phyloP scores from a whole-genome alignment of 2,113 vertebrate genomes.

The Jacana jacana region DNA sequence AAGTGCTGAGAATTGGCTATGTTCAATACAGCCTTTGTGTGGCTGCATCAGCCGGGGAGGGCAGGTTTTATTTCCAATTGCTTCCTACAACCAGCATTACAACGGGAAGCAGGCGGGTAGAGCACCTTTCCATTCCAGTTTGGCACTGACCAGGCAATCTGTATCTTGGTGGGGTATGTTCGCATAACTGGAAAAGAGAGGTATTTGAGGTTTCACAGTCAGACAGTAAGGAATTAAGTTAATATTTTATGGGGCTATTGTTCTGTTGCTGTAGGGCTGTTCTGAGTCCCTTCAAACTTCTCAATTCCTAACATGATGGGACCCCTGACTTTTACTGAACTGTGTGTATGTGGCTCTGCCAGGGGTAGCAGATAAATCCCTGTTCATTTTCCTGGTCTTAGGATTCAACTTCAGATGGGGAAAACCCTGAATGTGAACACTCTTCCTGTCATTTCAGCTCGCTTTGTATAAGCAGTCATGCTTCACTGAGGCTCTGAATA shows the following conservation, averaged over 20 bases:
- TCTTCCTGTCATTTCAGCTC: not conserved
- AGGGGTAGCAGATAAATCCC: accelerated
- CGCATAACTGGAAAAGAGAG: not conserved
- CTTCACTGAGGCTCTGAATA: not conserved
- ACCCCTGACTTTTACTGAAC: not conserved
- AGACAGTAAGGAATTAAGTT: not conserved
- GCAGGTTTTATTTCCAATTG: no score
- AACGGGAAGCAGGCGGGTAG: not conserved
- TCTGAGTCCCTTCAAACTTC: not conserved
- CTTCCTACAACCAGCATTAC: not conserved
- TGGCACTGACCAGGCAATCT: not conserved
- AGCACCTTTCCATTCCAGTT: not conserved
- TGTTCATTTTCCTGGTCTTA: not conserved
- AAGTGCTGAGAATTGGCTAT: not conserved
- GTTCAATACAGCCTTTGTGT: not conserved
- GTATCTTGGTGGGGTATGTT: accelerated
- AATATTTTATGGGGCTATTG: not conserved
- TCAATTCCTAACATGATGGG: not conserved
- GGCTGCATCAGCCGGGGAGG: not conserved
- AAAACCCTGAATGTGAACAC: not conserved
- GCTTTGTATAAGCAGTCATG: not conserved
- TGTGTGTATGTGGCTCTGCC: not conserved
- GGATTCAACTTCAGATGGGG: not conserved
- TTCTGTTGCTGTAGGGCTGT: not conserved
- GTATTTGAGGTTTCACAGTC: not conserved